A percentile compares a stretch with the other conserved stretches of the same genome.
Conservation (phyloP, 2,113 vertebrate species). For the human (Homo sapiens) region DNA sequence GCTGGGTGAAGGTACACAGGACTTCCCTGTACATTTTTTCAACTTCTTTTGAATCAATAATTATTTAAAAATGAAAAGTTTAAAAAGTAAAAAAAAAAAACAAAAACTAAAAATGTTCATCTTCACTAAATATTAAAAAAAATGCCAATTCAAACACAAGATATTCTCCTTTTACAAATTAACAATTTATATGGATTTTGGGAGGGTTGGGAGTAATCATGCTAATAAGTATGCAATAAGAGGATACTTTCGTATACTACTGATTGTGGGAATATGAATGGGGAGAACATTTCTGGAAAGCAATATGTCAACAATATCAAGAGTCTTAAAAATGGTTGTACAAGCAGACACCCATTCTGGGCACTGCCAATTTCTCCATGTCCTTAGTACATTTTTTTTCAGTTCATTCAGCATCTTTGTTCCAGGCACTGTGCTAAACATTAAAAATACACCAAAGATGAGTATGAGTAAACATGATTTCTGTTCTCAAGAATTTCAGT, state of each 20-base stretch:
- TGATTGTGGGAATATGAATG: background rate
- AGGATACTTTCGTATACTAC: background rate
- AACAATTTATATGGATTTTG: background rate
- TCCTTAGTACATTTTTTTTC: background rate
- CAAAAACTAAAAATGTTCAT: background rate
- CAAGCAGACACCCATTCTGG: background rate
- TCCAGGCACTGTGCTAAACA: background rate
- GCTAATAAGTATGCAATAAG: background rate
- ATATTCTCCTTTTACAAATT: conserved; percentile 10
- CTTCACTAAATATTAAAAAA: background rate
- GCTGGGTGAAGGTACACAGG: too few species aligned
- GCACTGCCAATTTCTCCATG: background rate
- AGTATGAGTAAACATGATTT: background rate
- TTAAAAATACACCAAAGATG: background rate
- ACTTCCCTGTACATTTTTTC: too few species aligned
- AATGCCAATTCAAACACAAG: background rate
- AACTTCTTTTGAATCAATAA: too few species aligned
- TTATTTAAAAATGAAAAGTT: background rate
- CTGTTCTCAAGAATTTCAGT: background rate
- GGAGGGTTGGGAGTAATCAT: background rate
- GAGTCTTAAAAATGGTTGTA: background rate
- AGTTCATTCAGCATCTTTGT: background rate
- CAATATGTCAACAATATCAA: background rate
- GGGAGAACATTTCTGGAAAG: background rate
- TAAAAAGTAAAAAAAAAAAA: background rate